A percentile compares a stretch with the other conserved stretches of the same genome.
phyloP scores from a whole-genome alignment of 2,888 invertebrate species.

The Argyra leucocephala region DNA sequence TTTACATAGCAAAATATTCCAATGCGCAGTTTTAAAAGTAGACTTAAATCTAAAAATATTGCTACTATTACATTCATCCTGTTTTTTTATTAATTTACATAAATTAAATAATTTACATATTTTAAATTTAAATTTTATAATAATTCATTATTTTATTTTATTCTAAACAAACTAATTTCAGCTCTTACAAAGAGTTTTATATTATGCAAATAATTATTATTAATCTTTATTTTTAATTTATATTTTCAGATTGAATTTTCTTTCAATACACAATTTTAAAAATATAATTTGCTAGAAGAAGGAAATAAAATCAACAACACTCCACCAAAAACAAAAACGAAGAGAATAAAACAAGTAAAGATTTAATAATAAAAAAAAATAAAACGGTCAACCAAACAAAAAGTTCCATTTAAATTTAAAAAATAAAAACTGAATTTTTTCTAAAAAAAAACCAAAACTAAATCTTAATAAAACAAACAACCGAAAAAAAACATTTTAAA shows the following conservation, averaged over 20 bases:
- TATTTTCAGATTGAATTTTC: not conserved
- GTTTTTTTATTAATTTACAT: too few species aligned
- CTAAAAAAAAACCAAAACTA: slow-evolving; percentile 26
- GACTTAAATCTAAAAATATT: too few species aligned
- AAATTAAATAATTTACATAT: too few species aligned
- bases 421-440: slow-evolving; percentile 28
- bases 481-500: slow-evolving; percentile 21
- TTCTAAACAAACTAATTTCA: too few species aligned
- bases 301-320: slow-evolving; percentile 21
- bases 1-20: too few species aligned
- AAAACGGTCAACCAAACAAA: slow-evolving; percentile 27
- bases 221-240: not conserved
- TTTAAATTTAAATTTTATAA: too few species aligned
- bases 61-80: too few species aligned
- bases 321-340: slow-evolving; percentile 17
- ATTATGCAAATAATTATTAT: not conserved
- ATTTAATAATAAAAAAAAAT: slow-evolving; percentile 15
- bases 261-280: too few species aligned
- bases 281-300: slow-evolving; percentile 13
- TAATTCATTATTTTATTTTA: too few species aligned
- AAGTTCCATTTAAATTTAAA: slow-evolving; percentile 38
- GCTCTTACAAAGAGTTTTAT: too few species aligned
- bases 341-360: not conserved
- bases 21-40: too few species aligned
- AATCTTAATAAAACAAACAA: slow-evolving; percentile 17